phyloP scores from a whole-genome alignment of 2,797 vertebrate genomes.

The Notolabrus celidotus region DNA sequence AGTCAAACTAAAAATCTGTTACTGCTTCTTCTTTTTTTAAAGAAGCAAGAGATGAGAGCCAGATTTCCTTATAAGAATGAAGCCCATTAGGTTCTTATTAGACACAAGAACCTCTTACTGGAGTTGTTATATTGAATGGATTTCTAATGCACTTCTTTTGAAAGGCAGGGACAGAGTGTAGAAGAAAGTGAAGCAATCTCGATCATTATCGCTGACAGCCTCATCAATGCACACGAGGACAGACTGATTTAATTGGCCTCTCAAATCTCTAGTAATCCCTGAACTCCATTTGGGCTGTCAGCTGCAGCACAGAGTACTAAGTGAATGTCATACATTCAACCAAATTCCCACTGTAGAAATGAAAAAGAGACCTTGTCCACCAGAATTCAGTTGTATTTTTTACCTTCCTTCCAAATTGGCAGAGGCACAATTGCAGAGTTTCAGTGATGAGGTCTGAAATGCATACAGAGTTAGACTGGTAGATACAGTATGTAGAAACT shows the following conservation, averaged over 20 bases:
- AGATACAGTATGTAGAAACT: too few species aligned
- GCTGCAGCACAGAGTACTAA: not conserved
- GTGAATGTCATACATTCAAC: not conserved
- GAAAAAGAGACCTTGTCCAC: not conserved
- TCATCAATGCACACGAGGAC: conserved; percentile 29
- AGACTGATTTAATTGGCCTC: conserved; percentile 44
- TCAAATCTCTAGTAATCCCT: conserved; percentile 24
- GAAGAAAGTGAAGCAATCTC: conserved; percentile 21
- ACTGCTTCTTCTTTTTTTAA: not conserved
- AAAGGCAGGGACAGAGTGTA: not conserved
- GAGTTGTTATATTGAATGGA: conserved; percentile 20
- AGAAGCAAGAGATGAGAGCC: conserved; percentile 5
- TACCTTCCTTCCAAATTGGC: too few species aligned
- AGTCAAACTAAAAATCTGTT: not conserved
- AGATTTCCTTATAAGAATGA: conserved; percentile 14
- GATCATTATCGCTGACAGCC: conserved; percentile 43
- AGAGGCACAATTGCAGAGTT: too few species aligned
- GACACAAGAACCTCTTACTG: conserved; percentile 8
- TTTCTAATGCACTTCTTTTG: conserved; percentile 15
- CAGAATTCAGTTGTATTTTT: too few species aligned
- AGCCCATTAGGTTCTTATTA: conserved; percentile 22
- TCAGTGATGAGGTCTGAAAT: too few species aligned
- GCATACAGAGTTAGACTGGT: too few species aligned
- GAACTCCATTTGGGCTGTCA: conserved; percentile 18
- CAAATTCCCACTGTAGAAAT: not conserved